phyloP scores from a whole-genome alignment of 2,797 vertebrate species.

The Galaxias olidus region DNA sequence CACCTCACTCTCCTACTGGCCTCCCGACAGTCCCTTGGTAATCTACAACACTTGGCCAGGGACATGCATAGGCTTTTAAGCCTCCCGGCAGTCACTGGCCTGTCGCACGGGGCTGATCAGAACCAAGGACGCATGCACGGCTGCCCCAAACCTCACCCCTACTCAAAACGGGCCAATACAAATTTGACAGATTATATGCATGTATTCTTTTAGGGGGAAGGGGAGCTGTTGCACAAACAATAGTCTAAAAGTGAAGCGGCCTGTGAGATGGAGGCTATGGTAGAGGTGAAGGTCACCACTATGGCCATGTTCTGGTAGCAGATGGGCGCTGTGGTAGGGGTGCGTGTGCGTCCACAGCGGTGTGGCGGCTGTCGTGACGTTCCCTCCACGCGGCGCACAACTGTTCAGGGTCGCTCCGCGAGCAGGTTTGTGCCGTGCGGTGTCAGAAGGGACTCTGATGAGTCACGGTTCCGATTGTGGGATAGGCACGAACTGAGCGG shows the following conservation, averaged over 20 bases:
- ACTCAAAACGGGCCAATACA: constrained; percentile 37
- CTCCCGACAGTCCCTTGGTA: constrained; percentile 16
- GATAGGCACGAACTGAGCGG: constrained; percentile 52
- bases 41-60: constrained; percentile 42
- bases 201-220: constrained; percentile 38
- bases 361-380: constrained; percentile 10
- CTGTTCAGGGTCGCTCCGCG: constrained; percentile 48
- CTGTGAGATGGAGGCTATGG: no score
- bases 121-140: constrained; percentile 40
- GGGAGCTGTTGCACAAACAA: constrained; percentile 39
- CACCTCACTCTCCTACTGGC: constrained; percentile 31
- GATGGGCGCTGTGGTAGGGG: constrained; percentile 28
- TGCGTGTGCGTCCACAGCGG: constrained; percentile 15
- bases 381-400: constrained; percentile 49
- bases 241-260: no score
- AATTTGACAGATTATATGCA: constrained; percentile 39
- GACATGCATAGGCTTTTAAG: constrained; percentile 1
- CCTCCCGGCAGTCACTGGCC: constrained; percentile 8
- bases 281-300: constrained; percentile 40
- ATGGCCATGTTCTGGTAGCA: constrained; percentile 53
- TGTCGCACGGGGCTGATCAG: constrained; percentile 10
- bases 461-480: constrained; percentile 45
- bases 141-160: constrained; percentile 36
- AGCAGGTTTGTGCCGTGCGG: constrained; percentile 63
- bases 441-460: constrained; percentile 55